These are phyloP conservation scores for Sebastes trivittatus DNA, from an alignment of 2,797 vertebrate species.

Conservation along the genomic window DNA sequence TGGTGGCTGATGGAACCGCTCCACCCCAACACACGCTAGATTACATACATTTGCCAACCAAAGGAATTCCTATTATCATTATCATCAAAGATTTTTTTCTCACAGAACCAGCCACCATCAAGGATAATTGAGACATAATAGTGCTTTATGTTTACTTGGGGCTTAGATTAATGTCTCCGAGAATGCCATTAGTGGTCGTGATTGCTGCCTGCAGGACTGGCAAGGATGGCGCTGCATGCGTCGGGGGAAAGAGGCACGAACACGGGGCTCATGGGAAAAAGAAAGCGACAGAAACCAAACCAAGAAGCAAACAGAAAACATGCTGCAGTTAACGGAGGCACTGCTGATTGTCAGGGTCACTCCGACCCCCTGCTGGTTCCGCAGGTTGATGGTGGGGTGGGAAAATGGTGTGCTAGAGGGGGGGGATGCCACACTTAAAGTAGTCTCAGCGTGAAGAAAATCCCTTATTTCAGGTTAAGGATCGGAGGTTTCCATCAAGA, in stretches of 20 bases:
- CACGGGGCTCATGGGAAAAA: constrained; percentile 30
- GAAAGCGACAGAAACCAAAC: constrained; percentile 10
- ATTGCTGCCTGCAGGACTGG: constrained; percentile 44
- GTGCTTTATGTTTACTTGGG: constrained; percentile 59
- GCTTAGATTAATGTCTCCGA: constrained; percentile 58
- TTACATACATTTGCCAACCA: constrained; percentile 59
- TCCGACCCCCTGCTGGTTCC: neutral
- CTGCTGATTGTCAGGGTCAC: constrained; percentile 27
- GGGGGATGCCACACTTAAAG: neutral
- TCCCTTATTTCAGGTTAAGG: neutral
- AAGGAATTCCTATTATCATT: constrained; percentile 64
- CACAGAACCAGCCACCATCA: constrained; percentile 45
- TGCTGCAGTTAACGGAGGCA: constrained; percentile 20
- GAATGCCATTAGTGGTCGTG: constrained; percentile 59
- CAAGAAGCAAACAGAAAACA: constrained; percentile 43
- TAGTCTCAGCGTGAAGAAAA: neutral
- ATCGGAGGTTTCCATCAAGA: constrained; percentile 5
- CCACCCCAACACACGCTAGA: constrained; percentile 10
- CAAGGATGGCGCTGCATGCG: constrained; percentile 23
- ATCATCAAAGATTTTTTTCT: constrained; percentile 49
- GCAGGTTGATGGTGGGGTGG: neutral
- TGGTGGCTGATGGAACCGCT: constrained; percentile 33
- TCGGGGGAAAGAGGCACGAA: constrained; percentile 19
- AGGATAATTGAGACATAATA: constrained; percentile 56
- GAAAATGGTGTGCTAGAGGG: neutral